Percentiles rank a stretch among this genome's conserved stretches.
These are phyloP conservation scores for Oxytorus armatus DNA, from an alignment of 2,888 invertebrate species.

Conservation along the genomic window DNA sequence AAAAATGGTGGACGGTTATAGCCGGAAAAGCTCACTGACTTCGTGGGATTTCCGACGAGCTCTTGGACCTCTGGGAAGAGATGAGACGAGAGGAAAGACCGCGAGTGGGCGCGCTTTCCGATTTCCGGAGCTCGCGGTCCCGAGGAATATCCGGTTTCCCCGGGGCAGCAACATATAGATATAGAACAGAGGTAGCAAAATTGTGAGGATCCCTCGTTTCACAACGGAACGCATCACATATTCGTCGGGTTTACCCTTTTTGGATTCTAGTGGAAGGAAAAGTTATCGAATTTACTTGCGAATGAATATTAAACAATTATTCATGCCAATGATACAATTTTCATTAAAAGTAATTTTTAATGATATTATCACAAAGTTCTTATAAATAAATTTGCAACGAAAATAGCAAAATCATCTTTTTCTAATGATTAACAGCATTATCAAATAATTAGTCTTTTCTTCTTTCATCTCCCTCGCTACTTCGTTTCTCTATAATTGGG, in stretches of 20 bases:
- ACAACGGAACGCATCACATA: constrained; percentile 44
- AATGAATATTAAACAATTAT: no score
- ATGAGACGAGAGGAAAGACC: constrained; percentile 16
- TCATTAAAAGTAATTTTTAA: no score
- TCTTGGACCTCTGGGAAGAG: constrained; percentile 40
- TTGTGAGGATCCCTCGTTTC: constrained; percentile 41
- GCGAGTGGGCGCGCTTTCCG: constrained; percentile 64
- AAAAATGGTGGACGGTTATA: constrained; percentile 65
- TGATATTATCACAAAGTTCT: no score
- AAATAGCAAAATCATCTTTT: no score
- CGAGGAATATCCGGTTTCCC: constrained; percentile 66
- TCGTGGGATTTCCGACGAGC: constrained; percentile 71
- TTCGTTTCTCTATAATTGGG: no score
- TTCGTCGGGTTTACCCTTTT: constrained; percentile 22
- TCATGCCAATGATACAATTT: no score
- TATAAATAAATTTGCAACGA: no score
- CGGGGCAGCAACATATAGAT: constrained; percentile 9
- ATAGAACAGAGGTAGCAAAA: constrained; percentile 6
- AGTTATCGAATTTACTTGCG: no score
- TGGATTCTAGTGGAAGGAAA: constrained; percentile 15
- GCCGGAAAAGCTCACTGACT: constrained; percentile 71
- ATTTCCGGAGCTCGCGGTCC: constrained; percentile 60
- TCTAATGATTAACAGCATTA: no score
- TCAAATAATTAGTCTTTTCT: no score
- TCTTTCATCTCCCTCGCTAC: no score